A percentile compares a stretch with the other conserved stretches of the same genome.
Conservation (phyloP, 2,113 vertebrate genomes). For the Apodemus speciosus region DNA sequence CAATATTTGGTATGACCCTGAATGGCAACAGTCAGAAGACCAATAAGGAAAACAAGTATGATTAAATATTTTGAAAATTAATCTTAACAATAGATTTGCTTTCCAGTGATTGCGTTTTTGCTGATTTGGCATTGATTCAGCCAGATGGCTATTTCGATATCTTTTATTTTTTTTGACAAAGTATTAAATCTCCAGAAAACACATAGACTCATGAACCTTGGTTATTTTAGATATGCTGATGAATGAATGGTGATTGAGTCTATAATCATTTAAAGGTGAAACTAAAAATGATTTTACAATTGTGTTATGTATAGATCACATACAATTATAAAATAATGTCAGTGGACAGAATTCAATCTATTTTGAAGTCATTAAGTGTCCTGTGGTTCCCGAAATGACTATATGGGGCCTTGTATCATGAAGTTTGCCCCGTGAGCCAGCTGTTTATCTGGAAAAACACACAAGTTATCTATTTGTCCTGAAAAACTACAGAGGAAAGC, state of each 20-base stretch:
- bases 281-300: not conserved
- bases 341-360: not conserved
- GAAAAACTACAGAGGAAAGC: not conserved
- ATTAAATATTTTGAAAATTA: conserved; percentile 46
- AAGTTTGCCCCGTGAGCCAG: not conserved
- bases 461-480: not conserved
- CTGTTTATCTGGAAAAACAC: conserved; percentile 7
- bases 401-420: not conserved
- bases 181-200: not conserved
- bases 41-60: conserved; percentile 21
- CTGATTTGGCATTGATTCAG: conserved; percentile 3
- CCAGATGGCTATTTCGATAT: not conserved
- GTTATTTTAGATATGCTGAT: conserved; percentile 12
- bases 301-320: not conserved
- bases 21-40: not conserved
- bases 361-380: conserved; percentile 40
- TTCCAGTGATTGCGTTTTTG: conserved; percentile 54
- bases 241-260: not conserved
- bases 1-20: not conserved
- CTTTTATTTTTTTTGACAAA: not conserved
- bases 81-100: conserved; percentile 10
- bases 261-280: not conserved
- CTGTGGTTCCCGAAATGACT: conserved; percentile 27
- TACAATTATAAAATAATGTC: conserved; percentile 29
- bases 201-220: not conserved